These are phyloP conservation scores for Biston betularia DNA, from an alignment of 2,888 invertebrate species.

Conservation along the genomic window DNA sequence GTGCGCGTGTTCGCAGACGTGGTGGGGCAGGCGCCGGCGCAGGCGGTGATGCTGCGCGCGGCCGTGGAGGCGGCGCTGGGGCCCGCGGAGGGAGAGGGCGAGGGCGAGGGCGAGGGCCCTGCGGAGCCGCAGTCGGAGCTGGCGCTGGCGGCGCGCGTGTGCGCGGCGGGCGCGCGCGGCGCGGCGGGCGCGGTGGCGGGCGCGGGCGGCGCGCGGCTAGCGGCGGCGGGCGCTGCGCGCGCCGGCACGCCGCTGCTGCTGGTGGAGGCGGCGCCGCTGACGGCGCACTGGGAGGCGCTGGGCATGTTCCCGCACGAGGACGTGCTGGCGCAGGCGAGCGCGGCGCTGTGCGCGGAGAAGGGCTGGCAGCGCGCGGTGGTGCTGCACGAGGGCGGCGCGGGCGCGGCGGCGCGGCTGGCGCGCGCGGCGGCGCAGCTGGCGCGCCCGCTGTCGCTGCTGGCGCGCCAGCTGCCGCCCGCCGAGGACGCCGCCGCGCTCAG, in stretches of 20 bases:
- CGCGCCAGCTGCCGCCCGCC: constrained; percentile 68
- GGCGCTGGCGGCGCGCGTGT: constrained; percentile 50
- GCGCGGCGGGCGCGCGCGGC: constrained; percentile 39
- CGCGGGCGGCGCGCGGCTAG: constrained; percentile 51
- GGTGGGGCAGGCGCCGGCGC: constrained; percentile 55
- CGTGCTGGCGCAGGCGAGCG: constrained; percentile 63
- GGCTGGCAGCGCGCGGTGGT: constrained; percentile 73
- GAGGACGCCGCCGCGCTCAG: constrained; percentile 60
- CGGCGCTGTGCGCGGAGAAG: constrained; percentile 64
- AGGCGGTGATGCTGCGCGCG: constrained; percentile 55
- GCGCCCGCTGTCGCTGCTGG: constrained; percentile 56
- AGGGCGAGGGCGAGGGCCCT: constrained; percentile 48
- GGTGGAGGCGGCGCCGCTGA: constrained; percentile 53
- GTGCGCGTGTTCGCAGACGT: constrained; percentile 49
- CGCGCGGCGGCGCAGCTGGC: constrained; percentile 52
- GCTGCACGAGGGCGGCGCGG: constrained; percentile 71
- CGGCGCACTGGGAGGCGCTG: constrained; percentile 60
- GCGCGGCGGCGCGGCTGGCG: constrained; percentile 53
- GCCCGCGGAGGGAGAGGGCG: constrained; percentile 52
- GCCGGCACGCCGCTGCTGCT: constrained; percentile 65
- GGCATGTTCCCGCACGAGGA: constrained; percentile 64
- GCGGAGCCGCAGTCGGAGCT: constrained; percentile 52
- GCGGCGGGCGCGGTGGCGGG: constrained; percentile 44
- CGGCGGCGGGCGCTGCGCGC: constrained; percentile 65
- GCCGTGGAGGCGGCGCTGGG: constrained; percentile 52